Evolutionary conservation across 2,888 invertebrate genomes (phyloP).

Genomic region (Boloria selene): DNA sequence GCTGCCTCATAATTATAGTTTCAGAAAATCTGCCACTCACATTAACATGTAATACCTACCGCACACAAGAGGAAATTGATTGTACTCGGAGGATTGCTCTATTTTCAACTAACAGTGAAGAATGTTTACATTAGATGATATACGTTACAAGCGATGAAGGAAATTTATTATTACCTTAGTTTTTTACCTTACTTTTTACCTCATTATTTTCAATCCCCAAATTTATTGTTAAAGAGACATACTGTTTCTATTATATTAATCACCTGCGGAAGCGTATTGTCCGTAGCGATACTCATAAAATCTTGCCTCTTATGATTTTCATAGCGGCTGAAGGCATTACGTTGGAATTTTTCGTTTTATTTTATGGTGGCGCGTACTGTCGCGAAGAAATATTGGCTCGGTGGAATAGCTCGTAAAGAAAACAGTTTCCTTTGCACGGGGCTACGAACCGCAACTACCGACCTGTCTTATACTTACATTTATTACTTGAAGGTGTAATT

Average conservation of each 20-base stretch:
- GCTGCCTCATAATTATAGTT: slow-evolving; percentile 32
- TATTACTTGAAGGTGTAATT: slow-evolving; percentile 50
- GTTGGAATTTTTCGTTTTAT: slow-evolving; percentile 82
- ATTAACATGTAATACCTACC: slow-evolving; percentile 20
- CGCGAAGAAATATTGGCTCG: slow-evolving; percentile 82
- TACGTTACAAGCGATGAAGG: neutral
- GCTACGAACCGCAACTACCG: slow-evolving; percentile 76
- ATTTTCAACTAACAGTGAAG: neutral
- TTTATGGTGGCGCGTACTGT: slow-evolving; percentile 81
- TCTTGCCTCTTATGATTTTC: slow-evolving; percentile 79
- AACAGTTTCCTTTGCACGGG: slow-evolving; percentile 76
- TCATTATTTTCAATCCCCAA: neutral
- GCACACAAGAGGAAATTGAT: neutral
- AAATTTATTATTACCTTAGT: neutral
- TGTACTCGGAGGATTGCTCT: slow-evolving; percentile 1
- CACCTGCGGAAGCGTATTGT: slow-evolving; percentile 64
- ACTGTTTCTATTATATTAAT: slow-evolving; percentile 60
- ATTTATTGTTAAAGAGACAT: slow-evolving; percentile 20
- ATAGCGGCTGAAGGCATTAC: slow-evolving; percentile 71
- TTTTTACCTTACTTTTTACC: too few species aligned
- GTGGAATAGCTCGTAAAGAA: slow-evolving; percentile 82
- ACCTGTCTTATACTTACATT: slow-evolving; percentile 55
- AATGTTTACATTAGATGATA: neutral
- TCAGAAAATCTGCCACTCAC: slow-evolving; percentile 23
- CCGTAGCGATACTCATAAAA: slow-evolving; percentile 72